Base-by-base conservation (phyloP, 1,140 invertebrate genomes). In the Rhyzopertha dominica region DNA sequence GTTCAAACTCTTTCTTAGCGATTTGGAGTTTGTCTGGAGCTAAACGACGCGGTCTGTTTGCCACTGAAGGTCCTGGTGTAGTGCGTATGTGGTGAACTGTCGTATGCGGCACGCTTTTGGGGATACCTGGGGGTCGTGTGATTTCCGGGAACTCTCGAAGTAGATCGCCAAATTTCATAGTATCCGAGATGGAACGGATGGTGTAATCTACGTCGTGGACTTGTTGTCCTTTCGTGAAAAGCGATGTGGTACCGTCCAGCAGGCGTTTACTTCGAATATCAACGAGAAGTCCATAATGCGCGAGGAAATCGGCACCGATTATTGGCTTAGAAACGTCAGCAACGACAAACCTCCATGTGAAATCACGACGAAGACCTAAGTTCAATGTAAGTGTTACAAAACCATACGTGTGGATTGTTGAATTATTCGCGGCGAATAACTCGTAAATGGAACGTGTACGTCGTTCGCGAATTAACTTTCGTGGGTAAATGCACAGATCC, bases 261-360 rank as follows among this genome's bases (percentile, higher is more conserved):
- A n/a, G n/a, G n/a, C n/a, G n/a, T n/a, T n/a, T n/a, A n/a, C n/a
- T n/a, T n/a, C n/a, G n/a, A n/a, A n/a, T n/a, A n/a, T n/a, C n/a
- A n/a, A n/a, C n/a, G n/a, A n/a, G n/a, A n/a, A n/a, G n/a, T n/a
- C n/a, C n/a, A n/a, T n/a, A n/a, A n/a, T n/a, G n/a, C n/a, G n/a
- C n/a, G n/a, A n/a, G n/a, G n/a, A n/a, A 68, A 51, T 74, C 69
- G 0, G 65, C 62, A 5, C 70, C 67, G 3, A 72, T 59, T 9
- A 68, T 69, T 3, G 66, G 62, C 14, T 45, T 50, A 0, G 49
- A 29, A 2, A 72, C 59, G 34, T 71, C 63, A 2, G 69, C 69
- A 0, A 73, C 42, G 2, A 61, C 56, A 40, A 73, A 73, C 1
- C 32, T 44, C 69, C 69, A 72, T 8, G 12, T 18, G 24, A 68